Percentiles rank a stretch among this genome's conserved stretches.
Evolutionary conservation across 2,888 invertebrate genomes (phyloP).

Genomic region (Melieria omissa): DNA sequence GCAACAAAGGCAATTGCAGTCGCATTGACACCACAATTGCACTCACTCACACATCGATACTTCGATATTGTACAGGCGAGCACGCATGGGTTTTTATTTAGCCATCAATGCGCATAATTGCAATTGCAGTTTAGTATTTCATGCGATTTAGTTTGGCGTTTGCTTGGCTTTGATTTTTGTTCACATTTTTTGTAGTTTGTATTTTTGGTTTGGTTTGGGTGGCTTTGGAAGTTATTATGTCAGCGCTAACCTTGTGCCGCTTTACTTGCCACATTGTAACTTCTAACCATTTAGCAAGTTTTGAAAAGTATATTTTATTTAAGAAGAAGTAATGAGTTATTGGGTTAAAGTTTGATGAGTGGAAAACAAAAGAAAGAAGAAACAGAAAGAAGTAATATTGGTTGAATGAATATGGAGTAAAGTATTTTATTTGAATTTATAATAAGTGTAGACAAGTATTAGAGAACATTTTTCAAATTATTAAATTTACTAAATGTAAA

Average conservation of each 20-base stretch:
- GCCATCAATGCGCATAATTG: constrained; percentile 21
- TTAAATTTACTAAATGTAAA: no score
- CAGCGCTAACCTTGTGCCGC: constrained; percentile 24
- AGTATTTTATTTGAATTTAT: no score
- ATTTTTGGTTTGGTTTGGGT: constrained; percentile 8
- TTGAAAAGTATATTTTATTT: no score
- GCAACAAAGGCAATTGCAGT: constrained; percentile 17
- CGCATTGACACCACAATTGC: constrained; percentile 24
- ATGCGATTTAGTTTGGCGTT: constrained; percentile 18
- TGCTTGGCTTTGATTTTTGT: constrained; percentile 29
- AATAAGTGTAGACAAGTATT: no score
- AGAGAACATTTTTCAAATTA: no score
- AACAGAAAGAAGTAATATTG: no score
- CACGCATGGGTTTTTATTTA: background rate
- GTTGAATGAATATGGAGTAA: no score
- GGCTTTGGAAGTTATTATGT: constrained; percentile 8
- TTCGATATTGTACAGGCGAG: background rate
- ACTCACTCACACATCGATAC: background rate
- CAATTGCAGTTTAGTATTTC: constrained; percentile 24
- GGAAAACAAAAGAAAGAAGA: no score
- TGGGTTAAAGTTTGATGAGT: no score
- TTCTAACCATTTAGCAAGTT: no score
- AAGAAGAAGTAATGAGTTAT: no score
- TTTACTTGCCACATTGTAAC: background rate
- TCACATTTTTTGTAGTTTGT: constrained; percentile 20